These are phyloP conservation scores for Neelides sp. DNA, from an alignment of 1,140 invertebrate species.

Conservation along the genomic window DNA sequence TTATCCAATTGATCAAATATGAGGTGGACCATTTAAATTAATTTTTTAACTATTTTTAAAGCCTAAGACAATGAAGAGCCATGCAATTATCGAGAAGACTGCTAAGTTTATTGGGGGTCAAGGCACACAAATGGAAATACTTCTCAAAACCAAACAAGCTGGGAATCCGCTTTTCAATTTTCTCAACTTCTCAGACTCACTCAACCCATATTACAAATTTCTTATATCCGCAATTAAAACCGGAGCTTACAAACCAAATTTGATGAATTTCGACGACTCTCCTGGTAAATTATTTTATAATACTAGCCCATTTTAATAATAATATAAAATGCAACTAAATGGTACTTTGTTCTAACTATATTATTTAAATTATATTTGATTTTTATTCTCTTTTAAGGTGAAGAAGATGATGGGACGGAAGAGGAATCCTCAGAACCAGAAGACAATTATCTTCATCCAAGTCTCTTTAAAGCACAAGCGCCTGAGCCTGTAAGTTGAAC, in stretches of 20 bases:
- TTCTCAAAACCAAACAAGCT: slow-evolving; percentile 91
- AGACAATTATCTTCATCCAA: slow-evolving; percentile 65
- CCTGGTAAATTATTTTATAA: too few relatives aligned
- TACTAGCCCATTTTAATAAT: too few relatives aligned
- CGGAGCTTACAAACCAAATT: slow-evolving; percentile 51
- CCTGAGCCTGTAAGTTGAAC: slow-evolving; percentile 23
- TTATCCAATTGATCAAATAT: too few relatives aligned
- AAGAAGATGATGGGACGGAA: slow-evolving; percentile 27
- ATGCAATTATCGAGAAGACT: slow-evolving; percentile 92
- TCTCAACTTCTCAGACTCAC: slow-evolving; percentile 64
- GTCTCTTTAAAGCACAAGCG: slow-evolving; percentile 39
- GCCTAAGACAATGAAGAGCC: slow-evolving; percentile 83
- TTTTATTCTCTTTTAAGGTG: not conserved
- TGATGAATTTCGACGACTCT: too few relatives aligned
- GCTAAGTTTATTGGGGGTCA: slow-evolving; percentile 84
- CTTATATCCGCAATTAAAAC: slow-evolving; percentile 66
- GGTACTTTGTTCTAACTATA: not conserved
- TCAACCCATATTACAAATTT: slow-evolving; percentile 84
- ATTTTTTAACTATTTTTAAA: slow-evolving; percentile 39
- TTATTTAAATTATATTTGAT: slow-evolving; percentile 3
- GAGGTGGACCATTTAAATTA: slow-evolving; percentile 5
- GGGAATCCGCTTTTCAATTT: slow-evolving; percentile 89
- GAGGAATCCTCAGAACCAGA: slow-evolving; percentile 43
- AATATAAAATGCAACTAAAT: too few relatives aligned
- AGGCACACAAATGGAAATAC: slow-evolving; percentile 94